A percentile compares a stretch with the other conserved stretches of the same genome.
Conservation (phyloP, 2,888 invertebrate genomes). For the Polydrusus pterygomalis region DNA sequence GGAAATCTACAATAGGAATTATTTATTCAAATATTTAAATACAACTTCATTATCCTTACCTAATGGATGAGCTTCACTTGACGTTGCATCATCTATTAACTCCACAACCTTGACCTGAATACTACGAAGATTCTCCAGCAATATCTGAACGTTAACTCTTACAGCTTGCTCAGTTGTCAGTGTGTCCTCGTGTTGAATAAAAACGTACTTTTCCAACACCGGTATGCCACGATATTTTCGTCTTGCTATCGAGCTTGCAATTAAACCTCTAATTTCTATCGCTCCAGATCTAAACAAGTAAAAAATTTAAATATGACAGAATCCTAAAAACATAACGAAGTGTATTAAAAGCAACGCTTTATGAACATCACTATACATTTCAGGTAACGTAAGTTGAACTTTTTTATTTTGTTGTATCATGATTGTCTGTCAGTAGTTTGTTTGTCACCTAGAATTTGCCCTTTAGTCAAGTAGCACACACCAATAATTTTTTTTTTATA, state of each 20-base stretch:
- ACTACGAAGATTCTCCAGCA: conserved; percentile 78
- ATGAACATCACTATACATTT: no score
- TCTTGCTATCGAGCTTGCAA: conserved; percentile 83
- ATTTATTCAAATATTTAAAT: no score
- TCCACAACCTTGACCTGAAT: conserved; percentile 73
- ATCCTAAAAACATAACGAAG: no score
- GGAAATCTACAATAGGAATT: no score
- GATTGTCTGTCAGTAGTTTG: no score
- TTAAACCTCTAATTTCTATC: conserved; percentile 84
- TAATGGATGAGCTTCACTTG: conserved; percentile 1
- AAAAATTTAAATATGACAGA: not conserved
- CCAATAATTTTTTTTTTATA: no score
- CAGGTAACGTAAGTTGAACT: no score
- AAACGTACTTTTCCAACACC: conserved; percentile 84
- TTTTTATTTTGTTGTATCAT: no score
- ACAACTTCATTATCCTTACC: not conserved
- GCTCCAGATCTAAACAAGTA: conserved; percentile 78
- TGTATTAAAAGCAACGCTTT: no score
- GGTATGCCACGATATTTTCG: conserved; percentile 82
- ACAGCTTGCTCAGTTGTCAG: conserved; percentile 69
- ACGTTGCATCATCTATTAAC: conserved; percentile 47
- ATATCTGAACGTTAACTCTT: conserved; percentile 79
- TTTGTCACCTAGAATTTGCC: no score
- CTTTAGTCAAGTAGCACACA: no score
- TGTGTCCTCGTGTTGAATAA: conserved; percentile 77